Percentiles rank a stretch among this genome's conserved stretches.
Conservation (phyloP, 2,113 vertebrate genomes). For the Chitala chitala region DNA sequence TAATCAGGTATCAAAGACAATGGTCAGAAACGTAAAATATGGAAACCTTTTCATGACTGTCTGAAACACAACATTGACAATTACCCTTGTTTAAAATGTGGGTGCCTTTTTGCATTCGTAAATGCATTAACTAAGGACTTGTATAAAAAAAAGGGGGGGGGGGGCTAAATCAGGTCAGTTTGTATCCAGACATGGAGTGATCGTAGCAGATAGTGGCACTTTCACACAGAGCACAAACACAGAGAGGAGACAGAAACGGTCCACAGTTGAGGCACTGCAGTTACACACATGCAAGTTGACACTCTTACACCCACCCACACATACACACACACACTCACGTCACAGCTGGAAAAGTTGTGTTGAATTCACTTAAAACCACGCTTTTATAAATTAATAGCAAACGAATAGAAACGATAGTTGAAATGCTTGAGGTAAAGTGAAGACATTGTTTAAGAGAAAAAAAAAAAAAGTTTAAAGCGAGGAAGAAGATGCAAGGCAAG, state of each 20-base stretch:
- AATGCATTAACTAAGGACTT: background rate
- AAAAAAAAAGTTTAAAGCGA: background rate
- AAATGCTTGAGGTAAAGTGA: slow-evolving; percentile 18
- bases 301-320: slow-evolving; percentile 6
- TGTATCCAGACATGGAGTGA: too few relatives aligned
- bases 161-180: too few relatives aligned
- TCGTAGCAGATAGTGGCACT: slow-evolving; percentile 46
- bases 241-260: slow-evolving; percentile 26
- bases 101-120: slow-evolving; percentile 57
- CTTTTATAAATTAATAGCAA: slow-evolving; percentile 62
- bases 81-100: slow-evolving; percentile 40
- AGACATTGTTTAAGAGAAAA: too few relatives aligned
- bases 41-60: slow-evolving; percentile 63
- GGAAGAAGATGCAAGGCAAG: slow-evolving; percentile 23
- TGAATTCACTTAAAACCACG: slow-evolving; percentile 60
- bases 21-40: slow-evolving; percentile 65
- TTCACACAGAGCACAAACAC: slow-evolving; percentile 48
- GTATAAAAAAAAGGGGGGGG: slow-evolving; percentile 19
- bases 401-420: slow-evolving; percentile 41
- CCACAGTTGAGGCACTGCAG: slow-evolving; percentile 70
- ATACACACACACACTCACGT: background rate
- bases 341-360: background rate
- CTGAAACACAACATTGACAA: slow-evolving; percentile 65
- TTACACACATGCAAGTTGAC: slow-evolving; percentile 31
- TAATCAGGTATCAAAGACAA: slow-evolving; percentile 70